Evolutionary conservation across 2,888 invertebrate genomes (phyloP), one percentile per base, ranked within the genome.

Genomic region (Synanthedon myopaeformis): DNA sequence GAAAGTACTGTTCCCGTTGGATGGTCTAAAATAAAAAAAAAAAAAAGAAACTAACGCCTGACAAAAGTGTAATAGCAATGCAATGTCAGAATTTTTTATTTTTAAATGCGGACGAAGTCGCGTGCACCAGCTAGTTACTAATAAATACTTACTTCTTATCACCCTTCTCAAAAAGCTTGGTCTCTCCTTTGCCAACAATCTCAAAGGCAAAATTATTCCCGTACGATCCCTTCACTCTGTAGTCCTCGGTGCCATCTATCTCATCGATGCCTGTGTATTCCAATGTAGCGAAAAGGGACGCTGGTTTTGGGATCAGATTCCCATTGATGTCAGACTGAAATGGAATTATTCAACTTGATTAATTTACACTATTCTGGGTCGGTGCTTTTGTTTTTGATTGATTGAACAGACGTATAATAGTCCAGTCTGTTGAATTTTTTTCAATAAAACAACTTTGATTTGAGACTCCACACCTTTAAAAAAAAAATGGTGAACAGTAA

Each of bases 201-300:
- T 88, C 89, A 2, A 75, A 64, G 14, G 67, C 70, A 5, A 78
- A 58, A 49, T 80, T 72, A 0, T 79, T 76, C 1, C 90, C 90
- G 56, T 86, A 90, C 62, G 74, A 80, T 1, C 75, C 82, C 55
- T 86, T 82, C 1, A 86, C 4, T 4, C 71, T 74, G 64, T 82
- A 88, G 0, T 72, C 70, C 1, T 83, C 79, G 55, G 74, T 70
- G 0, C 84, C 81, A 13, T 74, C 63, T 0, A 63, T 53, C 0
- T 71, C 70, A 3, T 78, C 63, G 0, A 75, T 60, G 19, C 64
- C 76, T 0, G 61, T n/a, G 62, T 72, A 74, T 1, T 67, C 63
- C 10, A 67, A 62, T 52, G 66, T 65, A 0, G 69, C 70, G 0
- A 67, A 57, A 10, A 84, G 45, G 0, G 75, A 65, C 0, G 72